A percentile compares a stretch with the other conserved stretches of the same genome.
phyloP scores from a whole-genome alignment of 2,888 invertebrate genomes.

The Lottia scabra region DNA sequence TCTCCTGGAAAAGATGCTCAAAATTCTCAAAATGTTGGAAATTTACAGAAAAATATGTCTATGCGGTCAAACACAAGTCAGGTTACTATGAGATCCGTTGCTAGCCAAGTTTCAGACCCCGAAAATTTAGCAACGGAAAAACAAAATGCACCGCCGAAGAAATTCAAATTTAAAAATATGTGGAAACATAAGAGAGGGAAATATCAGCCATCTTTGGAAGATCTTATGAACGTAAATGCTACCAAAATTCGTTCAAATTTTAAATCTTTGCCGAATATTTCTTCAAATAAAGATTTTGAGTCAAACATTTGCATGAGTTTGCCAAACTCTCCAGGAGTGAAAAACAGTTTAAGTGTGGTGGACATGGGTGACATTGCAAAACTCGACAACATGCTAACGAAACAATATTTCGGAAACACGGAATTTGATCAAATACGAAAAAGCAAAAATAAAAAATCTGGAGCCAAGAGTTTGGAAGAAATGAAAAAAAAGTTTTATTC shows the following conservation, averaged over 20 bases:
- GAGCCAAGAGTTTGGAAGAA: background rate
- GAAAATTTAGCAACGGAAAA: background rate
- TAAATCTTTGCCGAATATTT: slow-evolving; percentile 35
- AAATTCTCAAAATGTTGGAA: background rate
- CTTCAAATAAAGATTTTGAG: background rate
- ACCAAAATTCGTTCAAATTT: slow-evolving; percentile 39
- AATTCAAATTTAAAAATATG: slow-evolving; percentile 34
- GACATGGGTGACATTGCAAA: background rate
- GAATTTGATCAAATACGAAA: background rate
- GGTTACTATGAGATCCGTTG: too few relatives aligned
- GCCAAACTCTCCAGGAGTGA: background rate
- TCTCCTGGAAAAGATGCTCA: background rate
- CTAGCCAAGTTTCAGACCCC: background rate
- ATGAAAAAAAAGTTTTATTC: background rate
- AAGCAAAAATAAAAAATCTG: slow-evolving; percentile 3
- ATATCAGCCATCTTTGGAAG: slow-evolving; percentile 31
- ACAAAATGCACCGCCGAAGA: slow-evolving; percentile 23
- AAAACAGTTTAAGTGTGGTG: background rate
- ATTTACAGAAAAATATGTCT: background rate
- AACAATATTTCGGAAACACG: background rate
- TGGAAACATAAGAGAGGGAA: slow-evolving; percentile 40
- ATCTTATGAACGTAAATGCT: slow-evolving; percentile 36
- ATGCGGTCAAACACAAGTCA: too few relatives aligned
- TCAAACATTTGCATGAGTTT: background rate
- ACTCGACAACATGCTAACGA: background rate